These are phyloP conservation scores for Chrysocyon brachyurus DNA, from an alignment of 2,797 vertebrate genomes.

Conservation along the genomic window DNA sequence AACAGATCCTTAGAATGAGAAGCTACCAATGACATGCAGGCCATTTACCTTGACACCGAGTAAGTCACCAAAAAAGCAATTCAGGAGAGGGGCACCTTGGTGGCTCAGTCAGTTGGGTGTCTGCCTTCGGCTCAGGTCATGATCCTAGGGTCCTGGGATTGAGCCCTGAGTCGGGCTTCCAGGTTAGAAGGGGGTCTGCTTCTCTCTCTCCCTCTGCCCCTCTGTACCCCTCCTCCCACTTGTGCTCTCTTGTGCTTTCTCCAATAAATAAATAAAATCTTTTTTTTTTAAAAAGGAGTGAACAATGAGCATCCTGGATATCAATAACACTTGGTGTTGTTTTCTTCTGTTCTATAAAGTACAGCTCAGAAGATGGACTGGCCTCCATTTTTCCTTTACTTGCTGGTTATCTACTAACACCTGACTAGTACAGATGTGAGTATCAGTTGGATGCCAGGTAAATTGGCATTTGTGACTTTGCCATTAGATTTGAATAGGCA, in stretches of 20 bases:
- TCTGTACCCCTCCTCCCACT: too few species aligned
- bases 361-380: constrained; percentile 50
- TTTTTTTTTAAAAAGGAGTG: constrained; percentile 34
- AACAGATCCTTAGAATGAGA: constrained; percentile 81
- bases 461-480: constrained; percentile 7
- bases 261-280: too few species aligned
- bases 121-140: too few species aligned
- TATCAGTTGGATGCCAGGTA: not conserved
- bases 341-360: constrained; percentile 52
- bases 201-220: too few species aligned
- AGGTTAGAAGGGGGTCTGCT: too few species aligned
- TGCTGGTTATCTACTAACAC: constrained; percentile 40
- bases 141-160: too few species aligned
- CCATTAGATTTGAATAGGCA: not conserved
- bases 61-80: constrained; percentile 83
- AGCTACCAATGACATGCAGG: constrained; percentile 77
- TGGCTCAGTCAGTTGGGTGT: too few species aligned
- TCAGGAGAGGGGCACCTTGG: not conserved
- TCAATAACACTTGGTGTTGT: constrained; percentile 46
- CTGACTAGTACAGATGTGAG: constrained; percentile 3
- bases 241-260: too few species aligned
- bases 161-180: too few species aligned
- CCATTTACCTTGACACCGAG: constrained; percentile 73
- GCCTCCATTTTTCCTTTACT: constrained; percentile 30
- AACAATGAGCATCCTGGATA: not conserved